phyloP scores from a whole-genome alignment of 2,888 invertebrate genomes.

The Heliothis peltigera region DNA sequence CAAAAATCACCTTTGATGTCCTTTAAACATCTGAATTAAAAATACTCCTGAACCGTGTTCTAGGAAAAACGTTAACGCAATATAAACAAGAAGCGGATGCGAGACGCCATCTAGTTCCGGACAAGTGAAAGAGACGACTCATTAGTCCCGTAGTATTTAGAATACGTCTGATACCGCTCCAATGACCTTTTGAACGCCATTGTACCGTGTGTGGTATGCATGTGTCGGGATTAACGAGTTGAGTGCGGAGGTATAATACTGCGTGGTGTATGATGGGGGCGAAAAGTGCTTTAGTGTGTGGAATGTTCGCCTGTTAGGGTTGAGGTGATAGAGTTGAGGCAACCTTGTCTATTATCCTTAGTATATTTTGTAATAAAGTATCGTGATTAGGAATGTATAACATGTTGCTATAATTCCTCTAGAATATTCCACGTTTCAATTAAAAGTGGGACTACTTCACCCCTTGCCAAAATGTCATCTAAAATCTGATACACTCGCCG shows the following conservation, averaged over 20 bases:
- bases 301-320: slow-evolving; percentile 1
- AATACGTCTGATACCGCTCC: slow-evolving; percentile 68
- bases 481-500: slow-evolving; percentile 41
- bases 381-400: background rate
- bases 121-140: slow-evolving; percentile 66
- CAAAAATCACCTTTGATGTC: slow-evolving; percentile 45
- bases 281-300: slow-evolving; percentile 19
- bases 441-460: too few species aligned
- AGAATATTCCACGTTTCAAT: background rate
- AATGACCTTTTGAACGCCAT: slow-evolving; percentile 69
- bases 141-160: slow-evolving; percentile 70
- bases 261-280: slow-evolving; percentile 5
- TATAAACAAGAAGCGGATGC: slow-evolving; percentile 71
- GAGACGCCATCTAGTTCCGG: slow-evolving; percentile 67
- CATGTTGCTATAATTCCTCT: background rate
- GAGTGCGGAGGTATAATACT: slow-evolving; percentile 11
- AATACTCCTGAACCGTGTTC: slow-evolving; percentile 57
- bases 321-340: background rate
- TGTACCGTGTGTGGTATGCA: slow-evolving; percentile 35
- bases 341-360: too few species aligned
- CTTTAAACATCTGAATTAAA: slow-evolving; percentile 47
- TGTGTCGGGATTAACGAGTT: slow-evolving; percentile 51
- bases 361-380: background rate
- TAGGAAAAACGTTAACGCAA: slow-evolving; percentile 68
- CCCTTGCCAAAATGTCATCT: slow-evolving; percentile 34